Percentiles rank a stretch among this genome's conserved stretches.
Evolutionary conservation across 2,888 invertebrate species (phyloP).

Genomic region (Noctua fimbriata): DNA sequence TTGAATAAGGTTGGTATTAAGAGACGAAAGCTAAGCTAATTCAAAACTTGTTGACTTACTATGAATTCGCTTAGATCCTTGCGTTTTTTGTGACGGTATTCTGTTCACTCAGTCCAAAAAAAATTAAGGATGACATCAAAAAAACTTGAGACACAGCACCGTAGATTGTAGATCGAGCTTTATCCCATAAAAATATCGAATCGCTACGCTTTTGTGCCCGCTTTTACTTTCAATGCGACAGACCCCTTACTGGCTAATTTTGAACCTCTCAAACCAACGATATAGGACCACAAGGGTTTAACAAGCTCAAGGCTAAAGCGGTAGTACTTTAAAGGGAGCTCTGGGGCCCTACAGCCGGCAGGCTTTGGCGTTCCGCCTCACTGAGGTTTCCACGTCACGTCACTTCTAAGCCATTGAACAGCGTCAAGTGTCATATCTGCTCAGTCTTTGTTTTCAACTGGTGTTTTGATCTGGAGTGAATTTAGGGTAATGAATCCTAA

Average conservation of each 20-base stretch:
- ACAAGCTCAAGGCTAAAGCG: conserved; percentile 32
- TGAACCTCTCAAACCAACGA: conserved; percentile 14
- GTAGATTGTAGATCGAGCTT: neutral
- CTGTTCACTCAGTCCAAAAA: neutral
- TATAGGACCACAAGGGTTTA: conserved; percentile 12
- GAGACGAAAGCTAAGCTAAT: neutral
- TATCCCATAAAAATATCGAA: neutral
- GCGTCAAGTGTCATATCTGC: conserved; percentile 55
- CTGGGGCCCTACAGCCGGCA: conserved; percentile 1
- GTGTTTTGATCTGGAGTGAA: neutral
- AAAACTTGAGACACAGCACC: neutral
- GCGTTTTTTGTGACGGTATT: neutral
- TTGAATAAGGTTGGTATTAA: neutral
- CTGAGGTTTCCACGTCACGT: conserved; percentile 54
- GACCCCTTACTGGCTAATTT: neutral
- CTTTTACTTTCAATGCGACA: neutral
- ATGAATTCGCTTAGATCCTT: neutral
- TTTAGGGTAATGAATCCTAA: neutral
- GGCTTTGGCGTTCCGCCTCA: conserved; percentile 45
- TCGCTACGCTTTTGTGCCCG: neutral
- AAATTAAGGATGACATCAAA: neutral
- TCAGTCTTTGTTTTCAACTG: conserved; percentile 29
- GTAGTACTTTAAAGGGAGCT: conserved; percentile 30
- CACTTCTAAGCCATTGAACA: conserved; percentile 50
- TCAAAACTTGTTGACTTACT: neutral